These are phyloP conservation scores for Caenorhabditis latens DNA, from an alignment of 1,140 invertebrate species.

Conservation along the genomic window DNA sequence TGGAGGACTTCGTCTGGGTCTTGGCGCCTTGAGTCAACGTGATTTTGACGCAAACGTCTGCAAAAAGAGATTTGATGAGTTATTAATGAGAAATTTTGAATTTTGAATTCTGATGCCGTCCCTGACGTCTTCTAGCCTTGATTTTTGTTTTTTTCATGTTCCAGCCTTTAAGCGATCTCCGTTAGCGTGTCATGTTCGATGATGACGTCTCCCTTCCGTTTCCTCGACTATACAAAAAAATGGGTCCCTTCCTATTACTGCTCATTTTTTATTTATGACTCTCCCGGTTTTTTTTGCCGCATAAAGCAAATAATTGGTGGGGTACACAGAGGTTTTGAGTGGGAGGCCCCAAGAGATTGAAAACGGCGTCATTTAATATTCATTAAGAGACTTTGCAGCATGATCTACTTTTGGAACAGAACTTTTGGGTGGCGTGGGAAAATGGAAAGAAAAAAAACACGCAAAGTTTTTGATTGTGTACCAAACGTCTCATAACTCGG, in stretches of 20 bases:
- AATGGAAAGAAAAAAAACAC: too few species aligned
- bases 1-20: constrained; percentile 70
- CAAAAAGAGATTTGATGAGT: constrained; percentile 13
- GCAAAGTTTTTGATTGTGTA: too few species aligned
- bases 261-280: constrained; percentile 49
- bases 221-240: too few species aligned
- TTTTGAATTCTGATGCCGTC: neutral
- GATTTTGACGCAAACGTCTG: constrained; percentile 74
- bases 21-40: constrained; percentile 71
- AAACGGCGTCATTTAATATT: too few species aligned
- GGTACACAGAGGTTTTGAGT: too few species aligned
- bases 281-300: neutral
- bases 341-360: too few species aligned
- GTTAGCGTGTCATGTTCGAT: neutral
- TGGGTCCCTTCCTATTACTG: too few species aligned
- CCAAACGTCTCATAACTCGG: too few species aligned
- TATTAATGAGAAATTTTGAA: neutral
- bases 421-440: too few species aligned
- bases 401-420: too few species aligned
- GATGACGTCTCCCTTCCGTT: constrained; percentile 13
- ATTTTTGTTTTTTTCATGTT: neutral
- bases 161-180: neutral
- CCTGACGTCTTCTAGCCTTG: neutral
- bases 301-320: neutral
- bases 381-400: too few species aligned